These are phyloP conservation scores for Cenopis cana DNA, from an alignment of 2,888 invertebrate genomes.

Conservation along the genomic window DNA sequence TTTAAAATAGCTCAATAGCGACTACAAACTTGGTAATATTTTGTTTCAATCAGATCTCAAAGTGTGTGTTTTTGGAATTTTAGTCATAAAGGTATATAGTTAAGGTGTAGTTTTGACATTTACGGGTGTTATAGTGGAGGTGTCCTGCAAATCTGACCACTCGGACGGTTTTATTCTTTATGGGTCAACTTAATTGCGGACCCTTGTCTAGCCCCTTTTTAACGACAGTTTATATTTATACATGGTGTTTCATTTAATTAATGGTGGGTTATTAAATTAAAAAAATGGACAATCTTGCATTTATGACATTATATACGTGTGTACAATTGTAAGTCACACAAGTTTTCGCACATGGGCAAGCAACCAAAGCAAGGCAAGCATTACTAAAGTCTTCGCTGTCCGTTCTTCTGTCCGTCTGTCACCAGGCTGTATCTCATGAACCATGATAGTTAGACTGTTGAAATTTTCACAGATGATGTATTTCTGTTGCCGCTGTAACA, in stretches of 20 bases:
- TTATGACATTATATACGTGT: not conserved
- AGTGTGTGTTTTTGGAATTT: slow-evolving; percentile 1
- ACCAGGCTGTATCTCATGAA: too few species aligned
- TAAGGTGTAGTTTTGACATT: slow-evolving; percentile 13
- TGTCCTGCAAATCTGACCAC: slow-evolving; percentile 40
- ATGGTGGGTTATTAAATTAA: not conserved
- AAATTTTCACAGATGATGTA: too few species aligned
- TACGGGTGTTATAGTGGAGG: slow-evolving; percentile 16
- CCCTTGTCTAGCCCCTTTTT: slow-evolving; percentile 80
- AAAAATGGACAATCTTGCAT: not conserved
- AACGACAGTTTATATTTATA: slow-evolving; percentile 78
- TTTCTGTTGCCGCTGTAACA: too few species aligned
- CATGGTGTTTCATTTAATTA: slow-evolving; percentile 56
- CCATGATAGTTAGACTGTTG: too few species aligned
- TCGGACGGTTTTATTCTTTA: slow-evolving; percentile 80
- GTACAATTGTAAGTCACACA: too few species aligned
- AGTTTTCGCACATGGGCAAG: too few species aligned
- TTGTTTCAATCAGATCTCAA: not conserved
- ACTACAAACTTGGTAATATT: not conserved
- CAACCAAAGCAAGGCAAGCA: too few species aligned
- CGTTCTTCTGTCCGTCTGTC: too few species aligned
- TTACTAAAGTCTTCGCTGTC: too few species aligned
- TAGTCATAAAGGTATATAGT: not conserved
- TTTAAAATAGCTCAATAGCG: not conserved
- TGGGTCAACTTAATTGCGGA: slow-evolving; percentile 78